A percentile compares a stretch with the other conserved stretches of the same genome.
These are phyloP conservation scores for Exephanes ischioxanthus DNA, from an alignment of 2,888 invertebrate species.

Conservation along the genomic window DNA sequence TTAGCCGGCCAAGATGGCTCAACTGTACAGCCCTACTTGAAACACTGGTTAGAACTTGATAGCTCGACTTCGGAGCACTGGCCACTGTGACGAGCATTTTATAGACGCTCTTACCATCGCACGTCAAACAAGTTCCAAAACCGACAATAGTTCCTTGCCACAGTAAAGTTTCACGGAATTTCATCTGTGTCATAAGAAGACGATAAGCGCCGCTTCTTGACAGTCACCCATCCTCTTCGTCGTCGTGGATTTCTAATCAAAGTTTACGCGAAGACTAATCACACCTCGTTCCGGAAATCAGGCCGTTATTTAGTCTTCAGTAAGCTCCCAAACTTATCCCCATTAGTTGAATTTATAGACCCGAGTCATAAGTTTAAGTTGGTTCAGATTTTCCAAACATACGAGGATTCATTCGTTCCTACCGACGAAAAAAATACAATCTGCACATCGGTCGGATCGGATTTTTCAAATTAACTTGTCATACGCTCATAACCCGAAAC, in stretches of 20 bases:
- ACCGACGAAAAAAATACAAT: not conserved
- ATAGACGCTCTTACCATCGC: no score
- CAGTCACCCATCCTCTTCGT: not conserved
- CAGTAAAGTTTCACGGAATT: slow-evolving; percentile 39
- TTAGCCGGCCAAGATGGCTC: no score
- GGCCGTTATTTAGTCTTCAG: not conserved
- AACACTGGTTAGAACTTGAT: no score
- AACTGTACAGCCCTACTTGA: no score
- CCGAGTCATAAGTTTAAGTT: not conserved
- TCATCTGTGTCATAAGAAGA: slow-evolving; percentile 1
- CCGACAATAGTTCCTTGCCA: not conserved
- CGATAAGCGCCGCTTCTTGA: not conserved
- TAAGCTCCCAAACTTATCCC: not conserved
- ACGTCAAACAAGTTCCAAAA: not conserved
- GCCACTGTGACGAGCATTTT: no score
- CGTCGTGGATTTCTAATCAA: not conserved
- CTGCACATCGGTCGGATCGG: no score
- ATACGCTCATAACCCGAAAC: not conserved
- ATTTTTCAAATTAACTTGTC: not conserved
- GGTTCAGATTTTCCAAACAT: not conserved
- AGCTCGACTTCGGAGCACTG: no score
- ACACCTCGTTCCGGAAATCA: slow-evolving; percentile 4
- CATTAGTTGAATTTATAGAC: not conserved
- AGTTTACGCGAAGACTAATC: slow-evolving; percentile 17
- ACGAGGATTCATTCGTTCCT: not conserved